A percentile compares a stretch with the other conserved stretches of the same genome.
phyloP scores from a whole-genome alignment of 2,888 invertebrate genomes.

The Balanococcus diminutus region DNA sequence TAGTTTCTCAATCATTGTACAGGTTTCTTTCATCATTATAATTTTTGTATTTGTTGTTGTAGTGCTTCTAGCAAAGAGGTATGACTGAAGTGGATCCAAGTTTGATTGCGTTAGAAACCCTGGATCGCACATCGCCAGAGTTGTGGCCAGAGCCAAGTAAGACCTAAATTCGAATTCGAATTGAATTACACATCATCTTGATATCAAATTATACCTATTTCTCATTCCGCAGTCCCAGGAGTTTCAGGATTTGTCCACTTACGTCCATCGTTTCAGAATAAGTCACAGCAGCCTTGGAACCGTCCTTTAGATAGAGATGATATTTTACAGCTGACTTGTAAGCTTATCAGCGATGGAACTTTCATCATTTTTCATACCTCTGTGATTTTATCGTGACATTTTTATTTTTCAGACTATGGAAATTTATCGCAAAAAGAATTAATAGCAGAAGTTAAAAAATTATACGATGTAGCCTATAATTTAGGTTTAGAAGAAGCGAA shows the following conservation, averaged over 20 bases:
- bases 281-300: conserved; percentile 56
- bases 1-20: not conserved
- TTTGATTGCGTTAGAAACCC: conserved; percentile 71
- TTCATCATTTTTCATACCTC: not conserved
- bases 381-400: not conserved
- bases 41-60: not conserved
- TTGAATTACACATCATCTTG: not conserved
- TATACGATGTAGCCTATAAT: conserved; percentile 93
- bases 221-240: conserved; percentile 78
- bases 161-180: conserved; percentile 62
- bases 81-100: conserved; percentile 55
- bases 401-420: conserved; percentile 70
- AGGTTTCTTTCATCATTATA: not conserved
- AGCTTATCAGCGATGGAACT: conserved; percentile 2
- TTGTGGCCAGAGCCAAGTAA: conserved; percentile 88
- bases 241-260: conserved; percentile 67
- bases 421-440: conserved; percentile 79
- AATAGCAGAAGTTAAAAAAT: conserved; percentile 89
- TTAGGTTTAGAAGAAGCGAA: conserved; percentile 93
- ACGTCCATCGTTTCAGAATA: conserved; percentile 55
- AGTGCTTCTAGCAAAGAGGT: conserved; percentile 33
- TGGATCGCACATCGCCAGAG: conserved; percentile 94
- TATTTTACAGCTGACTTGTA: conserved; percentile 54
- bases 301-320: conserved; percentile 56
- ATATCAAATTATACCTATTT: conserved; percentile 56